Base-by-base conservation (phyloP, 2,113 vertebrate genomes). In the Phocoena phocoena region DNA sequence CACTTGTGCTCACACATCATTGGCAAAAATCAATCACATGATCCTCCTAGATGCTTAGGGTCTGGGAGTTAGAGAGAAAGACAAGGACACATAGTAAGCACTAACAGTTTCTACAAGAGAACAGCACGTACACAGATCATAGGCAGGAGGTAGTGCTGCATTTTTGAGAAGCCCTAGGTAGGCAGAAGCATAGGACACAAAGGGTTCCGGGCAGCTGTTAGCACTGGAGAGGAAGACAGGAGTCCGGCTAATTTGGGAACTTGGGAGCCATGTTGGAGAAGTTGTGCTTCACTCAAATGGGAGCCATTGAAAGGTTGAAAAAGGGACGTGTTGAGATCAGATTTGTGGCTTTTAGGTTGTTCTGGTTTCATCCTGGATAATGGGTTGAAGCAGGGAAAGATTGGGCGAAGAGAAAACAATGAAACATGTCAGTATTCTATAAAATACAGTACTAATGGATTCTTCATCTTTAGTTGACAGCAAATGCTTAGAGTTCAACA, bases 401-500 rank as follows among this genome's bases (percentile, higher is more conserved):
- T 6, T 8, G 20, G 8, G 77, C 10, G 68, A 53, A 85, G 62
- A 93, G 63, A 91, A 50, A 93, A 93, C 25, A 94, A 83, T 47
- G 12, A 41, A 85, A 47, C 38, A 58, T 63, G 67, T 55, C 58
- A 17, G 25, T 76, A 53, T 70, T 81, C 36, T 85, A 23, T 67
- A 92, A 76, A 81, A 83, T 63, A 58, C 11, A 63, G 6, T 33
- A 60, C 47, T 83, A 82, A 63, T 47, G 36, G 93, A 60, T 90
- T 84, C 76, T 77, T 88, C 20, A 84, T 92, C 76, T 87, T 80
- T 36, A 82, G 67, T 62, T 90, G 70, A 88, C 11, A 87, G 91
- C 47, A 92, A 70, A 92, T 87, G 91, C 62, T 90, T 92, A n/a
- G 44, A 93, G 67, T 88, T 93, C 38, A 87, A 36, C 26, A 63